phyloP scores from a whole-genome alignment of 2,113 vertebrate species.

The Chamaetylas fuelleborni region DNA sequence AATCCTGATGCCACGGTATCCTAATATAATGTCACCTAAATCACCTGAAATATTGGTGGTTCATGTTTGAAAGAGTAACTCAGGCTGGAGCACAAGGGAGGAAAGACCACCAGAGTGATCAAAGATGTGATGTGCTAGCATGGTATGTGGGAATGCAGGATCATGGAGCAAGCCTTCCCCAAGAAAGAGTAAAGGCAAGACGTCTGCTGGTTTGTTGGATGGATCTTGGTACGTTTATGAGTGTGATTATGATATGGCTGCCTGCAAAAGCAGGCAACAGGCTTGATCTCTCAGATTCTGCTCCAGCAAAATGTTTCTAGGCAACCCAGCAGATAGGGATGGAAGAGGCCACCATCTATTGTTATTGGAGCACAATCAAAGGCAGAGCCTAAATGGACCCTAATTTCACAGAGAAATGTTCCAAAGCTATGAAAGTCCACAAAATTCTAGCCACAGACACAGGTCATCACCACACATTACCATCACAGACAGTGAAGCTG shows the following conservation, averaged over 20 bases:
- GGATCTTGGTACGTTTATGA: neutral
- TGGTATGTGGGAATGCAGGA: neutral
- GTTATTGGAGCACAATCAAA: neutral
- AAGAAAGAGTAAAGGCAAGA: neutral
- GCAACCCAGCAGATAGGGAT: neutral
- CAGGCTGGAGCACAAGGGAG: neutral
- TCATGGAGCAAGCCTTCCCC: neutral
- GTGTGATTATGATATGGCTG: neutral
- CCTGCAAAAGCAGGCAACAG: neutral
- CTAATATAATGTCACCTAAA: neutral
- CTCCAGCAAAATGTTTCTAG: neutral
- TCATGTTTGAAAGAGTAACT: neutral
- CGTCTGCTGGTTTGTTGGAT: neutral
- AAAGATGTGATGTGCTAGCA: rapidly evolving
- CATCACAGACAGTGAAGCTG: neutral
- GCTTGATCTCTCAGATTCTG: neutral
- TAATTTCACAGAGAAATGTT: neutral
- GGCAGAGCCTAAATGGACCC: neutral
- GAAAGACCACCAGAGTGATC: neutral
- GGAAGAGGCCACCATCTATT: neutral
- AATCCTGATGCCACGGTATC: neutral
- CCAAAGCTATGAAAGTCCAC: neutral
- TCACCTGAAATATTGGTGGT: neutral
- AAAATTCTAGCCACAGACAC: neutral
- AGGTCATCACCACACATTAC: neutral